Evolutionary conservation across 2,888 invertebrate genomes (phyloP), one percentile per base, ranked within the genome.

Genomic region (Neocrepidodera transversa): DNA sequence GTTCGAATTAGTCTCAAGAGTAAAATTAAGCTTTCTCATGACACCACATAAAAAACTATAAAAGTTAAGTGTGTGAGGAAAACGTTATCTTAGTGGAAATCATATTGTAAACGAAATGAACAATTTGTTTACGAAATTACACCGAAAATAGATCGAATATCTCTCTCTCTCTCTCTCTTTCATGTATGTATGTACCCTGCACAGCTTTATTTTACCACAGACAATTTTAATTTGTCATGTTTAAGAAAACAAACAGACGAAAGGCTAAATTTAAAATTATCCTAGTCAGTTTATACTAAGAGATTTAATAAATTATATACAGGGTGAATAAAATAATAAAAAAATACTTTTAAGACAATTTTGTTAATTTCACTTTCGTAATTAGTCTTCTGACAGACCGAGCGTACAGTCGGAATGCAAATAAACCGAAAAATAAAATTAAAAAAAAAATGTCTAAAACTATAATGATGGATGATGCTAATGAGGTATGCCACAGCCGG

Each of bases 381-480:
- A 50, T 50, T 50, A 50, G 50, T 50, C 23, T 26, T 23, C 11
- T 50, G 50, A 50, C 50, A 50, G 43, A 3, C 16, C 1, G n/a
- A 3, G 20, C 8, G 23, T 23, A 6, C 40, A 40, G 26, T 28
- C 52, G 14, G 30, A 53, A 53, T 28, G 43, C 53, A 23, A 53
- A 42, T 20, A 30, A 32, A 43, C 32, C 32, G n/a, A 18, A 40
- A 35, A 43, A 53, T 43, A 43, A 43, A n/a, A n/a, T n/a, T n/a
- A n/a, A n/a, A n/a, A 51, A 30, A 40, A 40, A 17, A 49, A 43
- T 53, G 53, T 43, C 53, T 20, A 43, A 26, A 43, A 35, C 43
- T 53, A n/a, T n/a, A 74, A 75, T 76, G 76, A 76, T 76, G 73
- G 76, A 76, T 76, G 76, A 73, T 71, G 73, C 73, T 76, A 76